These are phyloP conservation scores for Rallus limicola DNA, from an alignment of 2,113 vertebrate species.

Conservation along the genomic window DNA sequence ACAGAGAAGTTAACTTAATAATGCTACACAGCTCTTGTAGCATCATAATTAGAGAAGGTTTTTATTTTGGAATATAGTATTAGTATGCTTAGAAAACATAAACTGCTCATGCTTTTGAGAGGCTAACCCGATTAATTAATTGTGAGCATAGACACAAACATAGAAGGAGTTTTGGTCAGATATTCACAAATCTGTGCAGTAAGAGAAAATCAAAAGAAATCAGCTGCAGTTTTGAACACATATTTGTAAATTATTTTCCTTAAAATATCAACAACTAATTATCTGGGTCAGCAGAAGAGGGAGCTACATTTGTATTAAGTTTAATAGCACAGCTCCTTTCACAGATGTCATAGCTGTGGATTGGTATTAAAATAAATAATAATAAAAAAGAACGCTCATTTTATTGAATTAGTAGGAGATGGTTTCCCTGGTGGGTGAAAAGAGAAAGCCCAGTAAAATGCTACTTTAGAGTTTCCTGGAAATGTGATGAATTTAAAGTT, in stretches of 20 bases:
- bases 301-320: constrained; percentile 56
- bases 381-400: neutral
- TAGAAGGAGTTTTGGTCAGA: neutral
- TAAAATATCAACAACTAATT: constrained; percentile 31
- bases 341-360: neutral
- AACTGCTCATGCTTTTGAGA: neutral
- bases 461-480: neutral
- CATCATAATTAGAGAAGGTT: neutral
- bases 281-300: constrained; percentile 67
- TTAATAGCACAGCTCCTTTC: constrained; percentile 4
- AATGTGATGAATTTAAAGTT: constrained; percentile 30
- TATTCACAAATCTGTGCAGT: neutral
- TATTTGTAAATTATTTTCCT: neutral
- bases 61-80: neutral
- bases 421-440: neutral
- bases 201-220: neutral
- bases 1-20: neutral
- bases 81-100: neutral
- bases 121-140: neutral
- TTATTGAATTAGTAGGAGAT: neutral
- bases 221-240: neutral
- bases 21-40: neutral
- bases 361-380: constrained; percentile 33
- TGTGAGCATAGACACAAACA: neutral
- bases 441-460: constrained; percentile 21